Evolutionary conservation across 1,140 invertebrate genomes (phyloP), one percentile per base, ranked within the genome.

Genomic region (Drosophila nasuta): DNA sequence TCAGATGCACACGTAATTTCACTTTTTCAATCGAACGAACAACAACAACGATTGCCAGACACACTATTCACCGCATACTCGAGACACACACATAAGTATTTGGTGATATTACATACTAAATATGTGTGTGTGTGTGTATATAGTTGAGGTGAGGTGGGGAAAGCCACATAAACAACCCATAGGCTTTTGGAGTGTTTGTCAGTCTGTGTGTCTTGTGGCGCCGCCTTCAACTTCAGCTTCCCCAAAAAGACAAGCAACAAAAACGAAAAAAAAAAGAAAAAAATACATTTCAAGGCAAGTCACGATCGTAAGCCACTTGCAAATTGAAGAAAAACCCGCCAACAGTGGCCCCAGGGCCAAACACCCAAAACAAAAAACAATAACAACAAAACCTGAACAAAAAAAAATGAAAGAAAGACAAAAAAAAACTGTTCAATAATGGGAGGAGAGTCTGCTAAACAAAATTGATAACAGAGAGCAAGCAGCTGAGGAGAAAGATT

Each of bases 201-300:
- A 25, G 20, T 25, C 20, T 38, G 35, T 66, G 43, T 54, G 41
- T 43, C 41, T 43, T 43, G 41, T 43, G 41, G 58, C 52, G 58
- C 58, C 41, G 59, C 30, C 64, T 38, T 54, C 51, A 59, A 68
- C 66, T 60, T 62, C 67, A 69, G 67, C 67, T 68, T 63, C 54
- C 63, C 28, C 33, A 57, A 10, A 41, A 57, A 28, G 28, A 33
- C 11, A 45, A 8, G 45, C 35, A 64, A 38, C 15, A 25, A 54
- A 25, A 4, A 25, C 20, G 1, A 20, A 17, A 17, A 20, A 20
- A 20, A 20, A 20, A 20, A 20, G 0, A 25, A 25, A 35, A 52
- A 56, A 70, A 62, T 54, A 71, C 45, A 88, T 88, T 88, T 89
- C 74, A 89, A 88, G 83, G 83, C 83, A 80, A 88, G 85, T 88